Base-by-base conservation (phyloP, 2,797 vertebrate genomes). In the Helarctos malayanus region DNA sequence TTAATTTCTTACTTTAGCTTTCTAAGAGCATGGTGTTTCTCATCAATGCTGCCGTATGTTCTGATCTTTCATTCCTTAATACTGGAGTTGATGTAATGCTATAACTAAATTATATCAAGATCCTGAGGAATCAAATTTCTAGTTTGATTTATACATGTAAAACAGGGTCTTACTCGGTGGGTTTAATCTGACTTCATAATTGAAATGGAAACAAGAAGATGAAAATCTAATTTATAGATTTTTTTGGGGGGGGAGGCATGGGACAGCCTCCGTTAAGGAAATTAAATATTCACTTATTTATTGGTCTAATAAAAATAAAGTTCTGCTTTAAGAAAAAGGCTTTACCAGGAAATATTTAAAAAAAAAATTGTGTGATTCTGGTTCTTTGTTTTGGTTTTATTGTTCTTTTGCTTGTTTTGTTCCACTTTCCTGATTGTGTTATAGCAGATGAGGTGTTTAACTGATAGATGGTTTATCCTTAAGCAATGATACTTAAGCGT, bases 1-100 rank as follows among this genome's bases (percentile, higher is more conserved):
- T 95, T 94, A 76, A 90, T 95, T 94, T 97, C 97, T 92, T 92
- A 7, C 88, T 91, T 75, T 89, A 92, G 79, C 35, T 89, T 96
- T 96, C 95, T 82, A 92, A 92, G 97, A 95, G 83, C 56, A 15
- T 92, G 68, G 27, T 86, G 59, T 93, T 97, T 94, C 49, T 97
- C 63, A 95, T 92, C 96, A 96, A 47, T 96, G 63, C 35, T 93
- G 49, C 56, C 83, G 15, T 95, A 10, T 92, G 32, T 87, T 96
- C 49, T 97, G 12, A 94, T 97, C 65, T 97, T 96, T 92, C 38
- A 73, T 92, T 86, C 23, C 41, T 95, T 97, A 96, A 56, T 95
- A 95, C 59, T 94, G 49, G 49, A 97, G 61, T 89, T 89, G 79
- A 85, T 97, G 54, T 0, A 13, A 54, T 84, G 6, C 85, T 89